Percentiles rank a stretch among this genome's conserved stretches.
These are phyloP conservation scores for Zelostemma sp. DNA, from an alignment of 1,140 invertebrate genomes.

Conservation along the genomic window DNA sequence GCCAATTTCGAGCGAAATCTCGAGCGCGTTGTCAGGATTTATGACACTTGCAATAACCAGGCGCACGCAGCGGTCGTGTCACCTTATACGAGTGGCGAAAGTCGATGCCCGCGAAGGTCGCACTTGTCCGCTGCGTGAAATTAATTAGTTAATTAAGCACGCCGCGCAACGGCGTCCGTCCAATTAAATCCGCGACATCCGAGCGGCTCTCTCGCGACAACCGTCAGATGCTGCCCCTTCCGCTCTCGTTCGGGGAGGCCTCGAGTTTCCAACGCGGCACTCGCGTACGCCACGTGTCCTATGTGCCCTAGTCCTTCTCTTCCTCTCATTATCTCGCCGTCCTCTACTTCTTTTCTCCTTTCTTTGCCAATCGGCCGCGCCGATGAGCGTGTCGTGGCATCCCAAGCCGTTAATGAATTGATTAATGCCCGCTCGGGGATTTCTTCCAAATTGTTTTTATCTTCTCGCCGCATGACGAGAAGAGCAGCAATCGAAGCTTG, in stretches of 20 bases:
- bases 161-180: constrained; percentile 58
- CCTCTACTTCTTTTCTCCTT: constrained; percentile 19
- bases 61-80: constrained; percentile 12
- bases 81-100: constrained; percentile 26
- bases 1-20: constrained; percentile 8
- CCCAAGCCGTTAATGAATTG: constrained; percentile 50
- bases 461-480: constrained; percentile 18
- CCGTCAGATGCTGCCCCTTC: no score
- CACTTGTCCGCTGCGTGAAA: constrained; percentile 59
- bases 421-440: constrained; percentile 57
- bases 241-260: no score
- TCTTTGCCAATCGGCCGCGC: constrained; percentile 25
- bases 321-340: constrained; percentile 22
- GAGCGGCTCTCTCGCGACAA: constrained; percentile 19
- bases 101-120: constrained; percentile 31
- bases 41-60: constrained; percentile 13
- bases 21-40: constrained; percentile 12
- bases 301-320: constrained; percentile 29
- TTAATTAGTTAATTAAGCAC: constrained; percentile 69
- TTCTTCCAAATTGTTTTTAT: constrained; percentile 54
- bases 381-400: constrained; percentile 37
- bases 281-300: constrained; percentile 12
- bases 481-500: constrained; percentile 27
- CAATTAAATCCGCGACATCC: constrained; percentile 65
- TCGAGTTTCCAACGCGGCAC: constrained; percentile 4